Evolutionary conservation across 2,888 invertebrate genomes (phyloP).

Genomic region (Auanema freiburgensis): DNA sequence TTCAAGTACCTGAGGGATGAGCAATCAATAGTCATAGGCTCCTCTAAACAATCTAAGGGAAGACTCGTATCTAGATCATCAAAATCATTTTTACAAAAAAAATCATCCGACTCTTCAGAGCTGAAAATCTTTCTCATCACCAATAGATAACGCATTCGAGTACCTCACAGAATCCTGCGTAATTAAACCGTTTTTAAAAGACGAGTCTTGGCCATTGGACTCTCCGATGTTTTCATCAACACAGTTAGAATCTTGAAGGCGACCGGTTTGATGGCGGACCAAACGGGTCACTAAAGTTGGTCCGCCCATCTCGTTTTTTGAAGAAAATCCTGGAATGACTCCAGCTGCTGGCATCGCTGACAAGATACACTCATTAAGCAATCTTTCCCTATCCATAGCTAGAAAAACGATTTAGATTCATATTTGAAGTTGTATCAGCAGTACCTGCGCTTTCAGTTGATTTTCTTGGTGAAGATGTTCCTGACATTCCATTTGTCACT

Average conservation of each 20-base stretch:
- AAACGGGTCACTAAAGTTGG: conserved; percentile 11
- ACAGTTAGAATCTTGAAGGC: conserved; percentile 9
- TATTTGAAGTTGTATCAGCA: too few relatives aligned
- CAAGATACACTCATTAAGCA: not conserved
- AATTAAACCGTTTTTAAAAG: conserved; percentile 5
- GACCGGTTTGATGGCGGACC: conserved; percentile 17
- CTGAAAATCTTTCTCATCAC: not conserved
- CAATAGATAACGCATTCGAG: too few relatives aligned
- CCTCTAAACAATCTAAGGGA: conserved; percentile 15
- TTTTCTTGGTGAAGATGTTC: too few relatives aligned
- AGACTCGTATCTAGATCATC: conserved; percentile 9
- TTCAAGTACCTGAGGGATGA: conserved; percentile 7
- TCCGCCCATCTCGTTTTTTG: conserved; percentile 4
- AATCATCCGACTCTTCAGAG: not conserved
- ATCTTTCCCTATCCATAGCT: too few relatives aligned
- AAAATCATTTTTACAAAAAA: conserved; percentile 10
- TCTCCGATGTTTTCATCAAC: conserved; percentile 6
- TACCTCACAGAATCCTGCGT: too few relatives aligned
- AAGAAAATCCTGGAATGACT: not conserved
- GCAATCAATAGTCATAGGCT: conserved; percentile 17
- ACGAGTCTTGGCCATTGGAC: conserved; percentile 8
- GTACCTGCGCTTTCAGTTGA: too few relatives aligned
- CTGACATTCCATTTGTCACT: too few relatives aligned
- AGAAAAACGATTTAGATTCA: too few relatives aligned
- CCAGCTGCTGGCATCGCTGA: not conserved